phyloP scores from a whole-genome alignment of 2,888 invertebrate genomes.

The Clivina fossor region DNA sequence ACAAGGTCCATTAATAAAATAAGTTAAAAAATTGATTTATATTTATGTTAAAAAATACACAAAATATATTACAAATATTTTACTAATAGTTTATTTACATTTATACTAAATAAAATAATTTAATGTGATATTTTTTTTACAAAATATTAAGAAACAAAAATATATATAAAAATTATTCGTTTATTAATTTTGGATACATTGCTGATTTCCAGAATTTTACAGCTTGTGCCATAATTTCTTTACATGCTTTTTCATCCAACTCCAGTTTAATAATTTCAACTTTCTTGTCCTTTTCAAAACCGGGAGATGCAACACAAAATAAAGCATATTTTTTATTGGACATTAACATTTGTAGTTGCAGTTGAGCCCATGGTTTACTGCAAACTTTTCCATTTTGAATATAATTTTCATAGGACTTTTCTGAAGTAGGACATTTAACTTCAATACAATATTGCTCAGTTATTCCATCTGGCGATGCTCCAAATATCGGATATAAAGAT shows the following conservation, averaged over 20 bases:
- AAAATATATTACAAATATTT: too few relatives aligned
- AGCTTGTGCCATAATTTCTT: conserved; percentile 1
- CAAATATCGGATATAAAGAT: conserved; percentile 15
- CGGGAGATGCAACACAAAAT: conserved; percentile 41
- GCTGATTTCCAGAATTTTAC: conserved; percentile 5
- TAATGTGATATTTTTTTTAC: neutral
- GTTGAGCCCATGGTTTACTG: conserved; percentile 19
- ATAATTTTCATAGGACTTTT: conserved; percentile 14
- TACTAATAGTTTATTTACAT: neutral
- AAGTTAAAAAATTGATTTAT: neutral
- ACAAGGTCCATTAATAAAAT: conserved; percentile 32
- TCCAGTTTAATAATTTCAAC: conserved; percentile 34
- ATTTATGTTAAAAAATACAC: neutral
- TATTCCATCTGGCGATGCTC: conserved; percentile 32
- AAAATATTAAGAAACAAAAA: neutral
- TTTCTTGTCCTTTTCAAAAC: conserved; percentile 38
- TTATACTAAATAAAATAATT: neutral
- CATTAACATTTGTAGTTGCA: conserved; percentile 22
- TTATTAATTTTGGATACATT: conserved; percentile 10
- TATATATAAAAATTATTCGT: neutral
- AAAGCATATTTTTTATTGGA: neutral
- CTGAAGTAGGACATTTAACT: conserved; percentile 29
- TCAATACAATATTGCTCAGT: conserved; percentile 19
- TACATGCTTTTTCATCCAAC: conserved; percentile 19
- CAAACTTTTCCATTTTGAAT: conserved; percentile 6